Conservation (phyloP, 2,888 invertebrate species). For the Chironomus tentans region DNA sequence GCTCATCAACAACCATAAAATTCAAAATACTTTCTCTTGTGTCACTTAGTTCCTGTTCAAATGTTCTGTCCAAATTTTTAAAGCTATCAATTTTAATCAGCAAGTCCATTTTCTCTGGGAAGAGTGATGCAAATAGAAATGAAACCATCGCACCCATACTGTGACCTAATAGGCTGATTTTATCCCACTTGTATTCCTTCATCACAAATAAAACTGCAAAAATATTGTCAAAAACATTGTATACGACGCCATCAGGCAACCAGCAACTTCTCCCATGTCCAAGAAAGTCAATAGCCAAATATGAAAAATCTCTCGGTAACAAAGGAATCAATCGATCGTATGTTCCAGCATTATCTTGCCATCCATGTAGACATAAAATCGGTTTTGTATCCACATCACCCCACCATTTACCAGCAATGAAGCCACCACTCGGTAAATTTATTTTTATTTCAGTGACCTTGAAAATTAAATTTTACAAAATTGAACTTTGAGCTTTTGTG, state of each 20-base stretch:
- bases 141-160: conserved; percentile 54
- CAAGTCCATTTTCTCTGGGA: conserved; percentile 37
- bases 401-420: background rate
- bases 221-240: conserved; percentile 42
- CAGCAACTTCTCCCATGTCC: conserved; percentile 64
- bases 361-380: conserved; percentile 46
- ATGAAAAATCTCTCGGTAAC: conserved; percentile 44
- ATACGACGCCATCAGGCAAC: conserved; percentile 51
- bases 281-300: conserved; percentile 57
- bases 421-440: background rate
- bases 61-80: conserved; percentile 31
- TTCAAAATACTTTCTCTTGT: conserved; percentile 33
- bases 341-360: conserved; percentile 69
- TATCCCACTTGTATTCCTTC: conserved; percentile 58
- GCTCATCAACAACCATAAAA: conserved; percentile 41
- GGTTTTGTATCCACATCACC: conserved; percentile 43
- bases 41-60: background rate
- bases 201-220: conserved; percentile 48
- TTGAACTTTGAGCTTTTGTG: background rate
- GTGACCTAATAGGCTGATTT: conserved; percentile 58
- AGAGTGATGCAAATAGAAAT: conserved; percentile 48
- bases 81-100: background rate
- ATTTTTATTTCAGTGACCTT: background rate
- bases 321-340: conserved; percentile 62
- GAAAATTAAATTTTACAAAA: background rate